Evolutionary conservation across 2,797 vertebrate genomes (phyloP).

Genomic region (Acropternis orthonyx): DNA sequence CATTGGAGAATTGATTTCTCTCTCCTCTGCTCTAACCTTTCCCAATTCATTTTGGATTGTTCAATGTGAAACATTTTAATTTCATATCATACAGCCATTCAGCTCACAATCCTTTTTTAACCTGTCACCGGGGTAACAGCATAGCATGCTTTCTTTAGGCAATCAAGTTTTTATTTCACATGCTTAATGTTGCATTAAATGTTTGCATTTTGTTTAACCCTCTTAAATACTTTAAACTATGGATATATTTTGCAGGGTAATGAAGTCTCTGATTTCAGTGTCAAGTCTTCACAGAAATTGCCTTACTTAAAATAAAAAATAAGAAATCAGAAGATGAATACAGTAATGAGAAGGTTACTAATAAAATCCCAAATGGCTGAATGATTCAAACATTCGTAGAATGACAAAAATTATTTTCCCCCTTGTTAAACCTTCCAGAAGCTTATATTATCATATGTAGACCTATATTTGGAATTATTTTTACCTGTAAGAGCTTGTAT

Average conservation of each 20-base stretch:
- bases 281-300: constrained; percentile 64
- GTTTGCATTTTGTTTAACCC: constrained; percentile 81
- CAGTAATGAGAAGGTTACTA: constrained; percentile 66
- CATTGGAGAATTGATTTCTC: constrained; percentile 93
- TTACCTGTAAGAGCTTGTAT: constrained; percentile 37
- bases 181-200: constrained; percentile 83
- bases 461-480: constrained; percentile 26
- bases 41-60: constrained; percentile 91
- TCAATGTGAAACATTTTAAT: constrained; percentile 99
- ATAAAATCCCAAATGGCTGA: constrained; percentile 66
- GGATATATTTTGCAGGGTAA: constrained; percentile 70
- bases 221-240: constrained; percentile 75
- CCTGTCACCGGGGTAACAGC: constrained; percentile 85
- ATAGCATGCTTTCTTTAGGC: constrained; percentile 78
- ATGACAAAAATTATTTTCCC: constrained; percentile 24
- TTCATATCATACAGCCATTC: constrained; percentile 88
- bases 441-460: constrained; percentile 21
- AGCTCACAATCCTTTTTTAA: constrained; percentile 85
- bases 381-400: constrained; percentile 34
- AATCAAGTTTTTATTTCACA: constrained; percentile 82
- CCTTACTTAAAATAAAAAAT: constrained; percentile 67
- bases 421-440: constrained; percentile 27
- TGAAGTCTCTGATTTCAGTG: constrained; percentile 70
- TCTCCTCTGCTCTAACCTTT: constrained; percentile 86
- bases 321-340: constrained; percentile 67